Evolutionary conservation across 1,140 invertebrate species (phyloP).

Genomic region (Pseudomyrmex gracilis): DNA sequence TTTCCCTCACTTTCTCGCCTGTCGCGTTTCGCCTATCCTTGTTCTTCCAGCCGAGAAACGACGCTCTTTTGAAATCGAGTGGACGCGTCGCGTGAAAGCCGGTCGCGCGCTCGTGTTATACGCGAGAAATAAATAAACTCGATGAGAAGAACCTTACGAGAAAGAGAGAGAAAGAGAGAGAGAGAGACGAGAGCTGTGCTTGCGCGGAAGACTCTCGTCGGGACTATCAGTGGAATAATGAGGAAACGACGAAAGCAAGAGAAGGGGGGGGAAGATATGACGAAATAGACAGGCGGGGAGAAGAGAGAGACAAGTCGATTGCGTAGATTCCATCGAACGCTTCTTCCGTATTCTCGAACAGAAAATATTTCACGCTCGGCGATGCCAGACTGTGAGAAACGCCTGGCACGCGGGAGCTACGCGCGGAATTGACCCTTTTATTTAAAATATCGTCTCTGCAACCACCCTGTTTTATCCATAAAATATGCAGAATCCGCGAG

Average conservation of each 20-base stretch:
- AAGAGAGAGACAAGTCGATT: constrained; percentile 18
- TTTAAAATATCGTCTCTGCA: constrained; percentile 27
- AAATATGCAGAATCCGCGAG: constrained; percentile 30
- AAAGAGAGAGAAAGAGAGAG: neutral
- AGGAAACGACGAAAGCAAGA: constrained; percentile 19
- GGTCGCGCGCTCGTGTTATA: neutral
- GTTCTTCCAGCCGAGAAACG: neutral
- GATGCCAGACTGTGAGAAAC: constrained; percentile 45
- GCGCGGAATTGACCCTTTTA: constrained; percentile 51
- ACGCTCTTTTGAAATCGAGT: constrained; percentile 36
- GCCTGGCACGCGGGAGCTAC: constrained; percentile 15
- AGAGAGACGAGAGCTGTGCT: neutral
- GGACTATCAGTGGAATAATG: neutral
- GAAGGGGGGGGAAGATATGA: constrained; percentile 4
- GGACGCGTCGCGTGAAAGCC: constrained; percentile 12
- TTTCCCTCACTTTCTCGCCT: neutral
- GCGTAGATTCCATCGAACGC: constrained; percentile 42
- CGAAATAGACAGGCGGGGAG: constrained; percentile 2
- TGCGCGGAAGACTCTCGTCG: neutral
- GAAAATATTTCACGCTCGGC: constrained; percentile 47
- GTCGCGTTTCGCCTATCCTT: neutral
- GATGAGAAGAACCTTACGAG: neutral
- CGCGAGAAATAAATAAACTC: neutral
- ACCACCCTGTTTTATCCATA: constrained; percentile 4
- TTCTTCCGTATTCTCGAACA: constrained; percentile 24